Evolutionary conservation across 2,113 vertebrate species (phyloP), one percentile per base, ranked within the genome.

Genomic region (Hipposideros armiger): DNA sequence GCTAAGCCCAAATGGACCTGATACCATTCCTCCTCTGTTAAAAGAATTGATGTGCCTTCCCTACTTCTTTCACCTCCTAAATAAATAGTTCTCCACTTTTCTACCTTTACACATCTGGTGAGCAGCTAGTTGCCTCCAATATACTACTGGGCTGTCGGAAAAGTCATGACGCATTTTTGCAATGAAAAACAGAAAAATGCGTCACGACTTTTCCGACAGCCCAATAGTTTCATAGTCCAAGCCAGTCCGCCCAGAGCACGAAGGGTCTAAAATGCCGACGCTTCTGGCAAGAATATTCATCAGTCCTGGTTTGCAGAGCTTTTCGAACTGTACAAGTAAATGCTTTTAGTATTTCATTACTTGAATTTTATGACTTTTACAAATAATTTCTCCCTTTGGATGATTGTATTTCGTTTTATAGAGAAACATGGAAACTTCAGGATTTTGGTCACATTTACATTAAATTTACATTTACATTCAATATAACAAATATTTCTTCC

Each of bases 391-490:
- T 36, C 45, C 30, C 14, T 83, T 92, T 62, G 32, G 7, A 80
- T 16, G 60, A 45, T 5, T 47, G 2, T 40, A 80, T 92, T 69
- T 90, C 70, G 83, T 62, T 92, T 58, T 73, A 86, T 32, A 60
- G 67, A 28, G 45, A 70, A 94, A 97, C 80, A 69, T 2, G 6
- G 22, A 91, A 91, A 70, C 32, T 45, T 91, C 26, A 17, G 10
- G 10, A 72, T 70, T 94, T 58, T 76, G 67, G 32, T 90, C 56
- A 73, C 54, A 24, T 60, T 90, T 78, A n/a, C 5, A 30, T 42
- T 58, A 86, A 67, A 30, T 87, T 80, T 73, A 80, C 24, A 74
- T 45, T 84, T 45, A 64, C 4, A 52, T 90, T 90, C 92, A 87
- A 47, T 45, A 24, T 62, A 26, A 73, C n/a, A 67, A 72, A 28